Evolutionary conservation across 2,797 vertebrate species (phyloP), one percentile per base, ranked within the genome.

Genomic region (Ceryle rudis): DNA sequence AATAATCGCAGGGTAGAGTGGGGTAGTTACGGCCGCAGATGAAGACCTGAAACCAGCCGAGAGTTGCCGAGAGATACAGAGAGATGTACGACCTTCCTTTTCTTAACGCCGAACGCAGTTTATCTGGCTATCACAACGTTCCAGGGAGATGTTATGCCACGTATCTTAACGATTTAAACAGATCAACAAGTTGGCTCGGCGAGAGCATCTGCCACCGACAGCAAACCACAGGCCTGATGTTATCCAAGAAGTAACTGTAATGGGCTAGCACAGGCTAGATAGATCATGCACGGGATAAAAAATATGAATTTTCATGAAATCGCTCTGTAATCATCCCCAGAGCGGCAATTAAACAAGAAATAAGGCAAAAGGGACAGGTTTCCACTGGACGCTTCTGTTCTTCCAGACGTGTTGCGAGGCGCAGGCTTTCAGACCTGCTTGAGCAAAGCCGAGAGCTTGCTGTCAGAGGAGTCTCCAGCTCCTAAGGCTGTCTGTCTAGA

Each of bases 21-120:
- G 29, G 42, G 11, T 93, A 64, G 57, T 96, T 97, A 96, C 8
- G 89, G 61, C 81, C 90, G 94, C 82, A 94, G 74, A 95, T 96
- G 95, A 94, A 92, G 89, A 78, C 93, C 91, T 81, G 78, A 95
- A 94, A 95, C 92, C 89, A 94, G 96, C 96, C 89, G 92, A 57
- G 52, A 66, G 84, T 60, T 86, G 72, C 81, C 52, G 55, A 95
- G 62, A 73, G 66, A 82, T 39, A 9, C 28, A 71, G 81, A 28
- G 57, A 89, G 91, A 89, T 87, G 57, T 13, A 49, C 51, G 66
- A 31, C 70, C 74, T 81, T 79, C 71, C 89, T 54, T 62, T 93
- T 83, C 71, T 93, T 74, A 75, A 80, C 77, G 70, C n/a, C 4
- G 20, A 88, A 65, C 16, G 28, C 70, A 49, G 81, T 92, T 96